These are phyloP conservation scores for Hydropotes inermis DNA, from an alignment of 2,113 vertebrate species.

Conservation along the genomic window DNA sequence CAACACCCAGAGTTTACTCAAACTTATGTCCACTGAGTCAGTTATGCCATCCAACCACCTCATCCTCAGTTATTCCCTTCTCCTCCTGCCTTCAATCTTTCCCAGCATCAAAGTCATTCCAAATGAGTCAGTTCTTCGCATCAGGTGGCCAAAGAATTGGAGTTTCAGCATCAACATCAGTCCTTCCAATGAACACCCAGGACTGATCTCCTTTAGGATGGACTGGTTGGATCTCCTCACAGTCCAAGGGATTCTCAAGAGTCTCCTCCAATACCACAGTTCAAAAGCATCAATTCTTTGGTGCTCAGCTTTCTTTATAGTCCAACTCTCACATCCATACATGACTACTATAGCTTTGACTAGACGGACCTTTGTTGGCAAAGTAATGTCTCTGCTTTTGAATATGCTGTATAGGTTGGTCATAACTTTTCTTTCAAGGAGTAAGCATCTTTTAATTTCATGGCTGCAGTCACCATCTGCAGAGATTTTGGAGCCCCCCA, in stretches of 20 bases:
- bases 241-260: background rate
- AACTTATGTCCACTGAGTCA: background rate
- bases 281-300: background rate
- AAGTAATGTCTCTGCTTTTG: background rate
- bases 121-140: background rate
- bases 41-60: background rate
- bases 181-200: background rate
- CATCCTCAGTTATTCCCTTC: background rate
- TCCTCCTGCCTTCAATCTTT: background rate
- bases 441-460: background rate
- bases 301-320: background rate
- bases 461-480: background rate
- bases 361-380: background rate
- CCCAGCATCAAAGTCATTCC: background rate
- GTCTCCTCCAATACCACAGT: background rate
- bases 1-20: background rate
- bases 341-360: background rate
- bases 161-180: background rate
- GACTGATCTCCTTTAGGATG: background rate
- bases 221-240: background rate
- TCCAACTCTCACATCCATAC: background rate
- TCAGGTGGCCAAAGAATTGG: background rate
- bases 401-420: background rate
- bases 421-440: background rate
- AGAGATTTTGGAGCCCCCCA: background rate